These are phyloP conservation scores for Dimorphilus gyrociliatus DNA, from an alignment of 2,888 invertebrate species.

Conservation along the genomic window DNA sequence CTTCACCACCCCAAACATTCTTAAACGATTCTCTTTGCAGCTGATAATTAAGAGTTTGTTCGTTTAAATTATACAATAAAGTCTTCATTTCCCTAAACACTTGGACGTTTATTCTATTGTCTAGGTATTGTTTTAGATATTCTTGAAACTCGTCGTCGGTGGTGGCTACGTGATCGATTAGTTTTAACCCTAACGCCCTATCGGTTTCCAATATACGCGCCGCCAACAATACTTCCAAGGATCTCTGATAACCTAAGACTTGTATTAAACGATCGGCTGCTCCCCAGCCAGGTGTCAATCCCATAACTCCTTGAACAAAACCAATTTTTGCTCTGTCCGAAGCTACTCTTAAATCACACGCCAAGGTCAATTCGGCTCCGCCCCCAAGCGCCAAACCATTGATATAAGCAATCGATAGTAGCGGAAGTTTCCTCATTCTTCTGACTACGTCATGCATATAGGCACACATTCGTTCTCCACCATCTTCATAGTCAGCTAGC, in stretches of 20 bases:
- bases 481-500: slow-evolving; percentile 26
- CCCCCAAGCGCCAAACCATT: slow-evolving; percentile 43
- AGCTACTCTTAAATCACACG: slow-evolving; percentile 42
- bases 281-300: slow-evolving; percentile 43
- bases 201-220: slow-evolving; percentile 23
- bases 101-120: slow-evolving; percentile 14
- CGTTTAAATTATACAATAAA: slow-evolving; percentile 19
- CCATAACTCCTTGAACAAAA: slow-evolving; percentile 41
- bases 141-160: slow-evolving; percentile 14
- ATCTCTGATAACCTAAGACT: slow-evolving; percentile 35
- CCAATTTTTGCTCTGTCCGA: slow-evolving; percentile 32
- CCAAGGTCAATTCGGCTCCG: slow-evolving; percentile 42
- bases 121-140: slow-evolving; percentile 29
- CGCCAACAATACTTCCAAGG: slow-evolving; percentile 36
- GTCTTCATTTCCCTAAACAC: slow-evolving; percentile 11
- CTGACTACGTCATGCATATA: slow-evolving; percentile 40
- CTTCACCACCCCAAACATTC: slow-evolving; percentile 37
- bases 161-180: slow-evolving; percentile 34
- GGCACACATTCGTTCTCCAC: slow-evolving; percentile 36
- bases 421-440: slow-evolving; percentile 37
- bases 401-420: slow-evolving; percentile 41
- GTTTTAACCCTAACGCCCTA: slow-evolving; percentile 34
- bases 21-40: slow-evolving; percentile 36
- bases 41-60: slow-evolving; percentile 24
- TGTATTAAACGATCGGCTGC: slow-evolving; percentile 38